A percentile compares a stretch with the other conserved stretches of the same genome.
Evolutionary conservation across 2,113 vertebrate species (phyloP).

Genomic region (Bujurquina vittata): DNA sequence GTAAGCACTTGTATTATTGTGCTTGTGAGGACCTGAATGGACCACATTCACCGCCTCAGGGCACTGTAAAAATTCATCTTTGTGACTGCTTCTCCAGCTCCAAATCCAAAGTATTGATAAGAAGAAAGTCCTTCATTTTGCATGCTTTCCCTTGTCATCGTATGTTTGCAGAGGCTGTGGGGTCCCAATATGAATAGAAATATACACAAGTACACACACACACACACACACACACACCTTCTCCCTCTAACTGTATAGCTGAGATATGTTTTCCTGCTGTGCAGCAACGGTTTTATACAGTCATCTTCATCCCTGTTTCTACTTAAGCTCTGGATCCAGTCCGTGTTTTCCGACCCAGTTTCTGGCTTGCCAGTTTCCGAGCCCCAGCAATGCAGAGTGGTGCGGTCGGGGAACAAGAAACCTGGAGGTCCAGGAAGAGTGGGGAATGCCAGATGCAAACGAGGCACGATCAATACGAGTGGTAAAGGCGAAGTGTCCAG

Average conservation of each 20-base stretch:
- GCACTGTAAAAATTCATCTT: not conserved
- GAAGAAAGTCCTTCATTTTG: not conserved
- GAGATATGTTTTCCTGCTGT: slow-evolving; percentile 74
- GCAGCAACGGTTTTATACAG: slow-evolving; percentile 65
- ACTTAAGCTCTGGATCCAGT: slow-evolving; percentile 75
- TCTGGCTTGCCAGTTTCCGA: slow-evolving; percentile 70
- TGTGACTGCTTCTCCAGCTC: not conserved
- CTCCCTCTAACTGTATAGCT: slow-evolving; percentile 16
- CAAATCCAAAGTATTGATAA: not conserved
- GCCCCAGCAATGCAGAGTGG: slow-evolving; percentile 59
- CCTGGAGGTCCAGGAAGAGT: slow-evolving; percentile 73
- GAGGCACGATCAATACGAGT: not conserved
- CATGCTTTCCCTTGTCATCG: not conserved
- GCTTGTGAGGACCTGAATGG: slow-evolving; percentile 2
- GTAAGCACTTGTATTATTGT: not conserved
- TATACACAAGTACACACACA: slow-evolving; percentile 25
- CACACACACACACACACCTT: slow-evolving; percentile 22
- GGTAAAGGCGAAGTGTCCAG: not conserved
- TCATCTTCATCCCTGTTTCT: slow-evolving; percentile 77
- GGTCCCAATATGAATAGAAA: slow-evolving; percentile 20
- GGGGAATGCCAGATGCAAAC: slow-evolving; percentile 26
- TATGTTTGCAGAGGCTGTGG: not conserved
- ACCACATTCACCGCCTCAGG: not conserved
- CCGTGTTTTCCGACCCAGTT: slow-evolving; percentile 77
- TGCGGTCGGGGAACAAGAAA: slow-evolving; percentile 71